Evolutionary conservation across 2,797 vertebrate species (phyloP).

Genomic region (Rhinella marina): DNA sequence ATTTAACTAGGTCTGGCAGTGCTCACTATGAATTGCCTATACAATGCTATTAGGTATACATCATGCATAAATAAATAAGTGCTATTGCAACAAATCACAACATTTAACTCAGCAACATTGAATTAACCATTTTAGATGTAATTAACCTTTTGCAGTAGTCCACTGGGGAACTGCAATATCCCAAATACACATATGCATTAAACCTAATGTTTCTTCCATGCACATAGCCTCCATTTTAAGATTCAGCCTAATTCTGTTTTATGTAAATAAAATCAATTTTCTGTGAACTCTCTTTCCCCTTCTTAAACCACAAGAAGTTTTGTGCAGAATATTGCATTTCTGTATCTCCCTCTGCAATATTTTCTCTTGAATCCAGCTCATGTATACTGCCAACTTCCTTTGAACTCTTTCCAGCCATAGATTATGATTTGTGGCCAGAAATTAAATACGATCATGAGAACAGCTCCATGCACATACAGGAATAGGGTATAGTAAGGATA

Average conservation of each 20-base stretch:
- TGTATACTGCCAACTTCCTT: conserved; percentile 3
- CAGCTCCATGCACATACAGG: background rate
- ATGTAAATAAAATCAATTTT: background rate
- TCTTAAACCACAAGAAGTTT: background rate
- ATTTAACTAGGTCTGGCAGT: too few species aligned
- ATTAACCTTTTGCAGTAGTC: too few species aligned
- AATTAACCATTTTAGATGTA: too few species aligned
- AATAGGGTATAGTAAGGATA: background rate
- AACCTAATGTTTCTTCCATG: background rate
- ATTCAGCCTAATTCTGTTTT: background rate
- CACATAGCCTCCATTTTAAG: background rate
- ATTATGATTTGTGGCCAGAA: conserved; percentile 24
- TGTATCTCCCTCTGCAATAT: conserved; percentile 14
- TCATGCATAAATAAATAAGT: too few species aligned
- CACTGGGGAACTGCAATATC: background rate
- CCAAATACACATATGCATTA: background rate
- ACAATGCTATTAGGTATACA: too few species aligned
- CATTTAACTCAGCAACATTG: too few species aligned
- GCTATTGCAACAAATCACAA: too few species aligned
- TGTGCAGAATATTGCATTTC: background rate
- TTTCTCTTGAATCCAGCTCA: conserved; percentile 11
- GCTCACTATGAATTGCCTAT: too few species aligned
- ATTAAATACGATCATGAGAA: conserved; percentile 18
- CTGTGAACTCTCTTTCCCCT: background rate
- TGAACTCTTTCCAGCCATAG: conserved; percentile 11